Base-by-base conservation (phyloP, 2,113 vertebrate genomes). In the Uria lomvia region DNA sequence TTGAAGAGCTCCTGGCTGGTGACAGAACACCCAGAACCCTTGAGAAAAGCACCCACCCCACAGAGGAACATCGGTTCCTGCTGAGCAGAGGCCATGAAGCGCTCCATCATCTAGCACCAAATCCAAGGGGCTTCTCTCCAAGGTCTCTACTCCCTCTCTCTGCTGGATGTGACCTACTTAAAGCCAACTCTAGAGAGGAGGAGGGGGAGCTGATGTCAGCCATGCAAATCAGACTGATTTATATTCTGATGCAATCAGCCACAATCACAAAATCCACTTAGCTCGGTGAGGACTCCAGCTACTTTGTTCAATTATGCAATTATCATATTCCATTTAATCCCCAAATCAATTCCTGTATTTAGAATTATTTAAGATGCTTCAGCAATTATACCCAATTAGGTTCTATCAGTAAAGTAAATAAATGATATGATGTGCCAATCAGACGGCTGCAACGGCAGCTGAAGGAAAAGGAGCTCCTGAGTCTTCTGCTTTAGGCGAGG, bases 271-370 rank as follows among this genome's bases (percentile, higher is more conserved):
- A 97, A 97, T 95, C 90, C 96, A 97, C 92, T 97, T 97, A 94
- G 60, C 91, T 90, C 87, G 86, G 91, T 96, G 92, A 97, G 60
- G 94, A 96, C 94, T 97, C 74, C 77, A 97, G 85, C 89, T 97
- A 97, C 94, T 96, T 97, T 83, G 85, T 96, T 97, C 96, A 97
- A 97, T 97, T 97, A 97, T 3, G 13, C 94, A 96, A 97, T 97
- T 97, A 97, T 96, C 95, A 97, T 97, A 96, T 97, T 95, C 95
- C 42, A 97, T 97, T 97, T 97, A 97, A 97, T 97, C 91, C 74
- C 53, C 94, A 97, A 97, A 97, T 97, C 90, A 97, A 97, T 97
- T 97, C 92, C 94, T 97, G 89, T 97, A 97, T 97, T 97, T 97
- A 97, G 88, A 97, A 96, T 97, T 97, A 96, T 95, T 97, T 96